A percentile compares a stretch with the other conserved stretches of the same genome.
These are phyloP conservation scores for Phthorimaea operculella DNA, from an alignment of 1,140 invertebrate species.

Conservation along the genomic window DNA sequence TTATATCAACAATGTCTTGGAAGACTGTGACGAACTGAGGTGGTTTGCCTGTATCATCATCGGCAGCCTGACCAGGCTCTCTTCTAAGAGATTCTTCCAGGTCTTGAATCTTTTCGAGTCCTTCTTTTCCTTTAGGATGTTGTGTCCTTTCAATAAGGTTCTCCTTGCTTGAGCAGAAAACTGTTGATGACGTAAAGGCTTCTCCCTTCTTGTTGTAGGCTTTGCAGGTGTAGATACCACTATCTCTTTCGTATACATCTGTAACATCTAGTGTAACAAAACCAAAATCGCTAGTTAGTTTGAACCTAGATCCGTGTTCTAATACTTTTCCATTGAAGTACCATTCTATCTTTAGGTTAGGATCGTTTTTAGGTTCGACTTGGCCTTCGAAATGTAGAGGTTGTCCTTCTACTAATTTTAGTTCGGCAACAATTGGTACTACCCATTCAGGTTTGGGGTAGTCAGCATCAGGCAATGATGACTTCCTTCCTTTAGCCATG, in stretches of 20 bases:
- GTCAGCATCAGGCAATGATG: constrained; percentile 74
- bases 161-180: constrained; percentile 85
- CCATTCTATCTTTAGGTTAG: constrained; percentile 94
- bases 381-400: constrained; percentile 92
- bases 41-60: constrained; percentile 81
- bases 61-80: constrained; percentile 74
- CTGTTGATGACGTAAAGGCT: constrained; percentile 90
- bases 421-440: constrained; percentile 82
- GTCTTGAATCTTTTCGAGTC: constrained; percentile 89
- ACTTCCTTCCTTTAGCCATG: constrained; percentile 74
- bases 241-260: constrained; percentile 92
- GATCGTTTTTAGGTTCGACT: constrained; percentile 96
- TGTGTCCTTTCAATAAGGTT: constrained; percentile 88
- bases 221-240: constrained; percentile 93
- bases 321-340: constrained; percentile 92
- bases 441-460: constrained; percentile 91
- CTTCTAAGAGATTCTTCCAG: constrained; percentile 86
- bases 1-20: constrained; percentile 82
- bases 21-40: constrained; percentile 91
- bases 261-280: constrained; percentile 91
- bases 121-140: constrained; percentile 93
- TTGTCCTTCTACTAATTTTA: constrained; percentile 89
- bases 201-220: constrained; percentile 88
- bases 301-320: constrained; percentile 86
- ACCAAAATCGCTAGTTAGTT: constrained; percentile 91